Base-by-base conservation (phyloP, 2,113 vertebrate genomes). In the Cyprinus carpio region DNA sequence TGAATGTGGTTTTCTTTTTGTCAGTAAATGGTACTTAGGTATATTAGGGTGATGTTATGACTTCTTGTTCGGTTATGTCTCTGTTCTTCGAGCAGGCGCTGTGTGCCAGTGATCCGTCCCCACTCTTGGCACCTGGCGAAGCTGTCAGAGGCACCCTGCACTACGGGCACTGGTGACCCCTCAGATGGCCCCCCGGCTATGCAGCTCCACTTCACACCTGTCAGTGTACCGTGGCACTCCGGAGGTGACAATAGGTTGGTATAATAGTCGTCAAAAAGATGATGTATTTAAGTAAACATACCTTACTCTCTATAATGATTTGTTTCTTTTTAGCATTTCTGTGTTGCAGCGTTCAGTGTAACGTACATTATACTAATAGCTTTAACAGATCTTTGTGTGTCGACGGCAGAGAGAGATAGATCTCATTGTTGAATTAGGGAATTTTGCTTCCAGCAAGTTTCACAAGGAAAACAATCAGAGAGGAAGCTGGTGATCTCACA, bases 91-190 rank as follows among this genome's bases (percentile, higher is more conserved):
- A 60, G 58, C 94, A 99, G 97, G 90, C 97, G 96, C 89, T 97
- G 91, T 20, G 89, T 95, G 87, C 96, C 97, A 40, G 78, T 95
- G 88, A 93, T 95, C 94, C 94, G 97, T 88, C 96, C 98, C 34
- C 96, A 97, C 92, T 97, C 97, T 93, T 99, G 97, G 98, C 97
- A 98, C 40, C 86, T 97, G 93, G 93, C 96, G 88, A 98, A 97
- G 92, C 92, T 96, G 1, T 89, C 96, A 64, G 97, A 98, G 91
- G 92, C 90, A 83, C 93, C 91, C 62, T 90, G 94, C 76, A 90
- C 88, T 65, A 94, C 92, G 85, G 94, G 91, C 0, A 91, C 96
- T 84, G 58, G 85, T 6, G 87, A 87, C 1, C n/a, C 91, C 90
- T 94, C 90, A 67, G 92, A 95, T 87, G 93, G 95, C 85, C 86